Conservation (phyloP, 2,888 invertebrate genomes). For the Coelogynopora nodosa region DNA sequence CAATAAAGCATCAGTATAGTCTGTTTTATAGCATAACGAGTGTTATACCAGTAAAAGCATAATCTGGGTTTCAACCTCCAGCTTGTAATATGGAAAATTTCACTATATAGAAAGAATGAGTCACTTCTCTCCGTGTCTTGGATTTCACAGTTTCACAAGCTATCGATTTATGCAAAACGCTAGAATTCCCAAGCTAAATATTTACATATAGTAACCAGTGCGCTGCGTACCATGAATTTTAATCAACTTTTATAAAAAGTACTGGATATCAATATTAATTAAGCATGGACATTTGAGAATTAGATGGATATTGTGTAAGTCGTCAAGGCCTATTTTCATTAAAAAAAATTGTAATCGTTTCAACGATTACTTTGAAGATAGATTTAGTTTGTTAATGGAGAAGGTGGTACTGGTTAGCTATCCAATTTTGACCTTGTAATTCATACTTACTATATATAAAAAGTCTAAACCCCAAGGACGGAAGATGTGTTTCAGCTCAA, state of each 20-base stretch:
- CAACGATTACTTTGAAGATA: background rate
- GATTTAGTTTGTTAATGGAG: background rate
- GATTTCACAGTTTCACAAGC: background rate
- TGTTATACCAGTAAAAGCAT: background rate
- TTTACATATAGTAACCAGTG: background rate
- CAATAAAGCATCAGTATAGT: background rate
- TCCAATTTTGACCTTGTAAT: background rate
- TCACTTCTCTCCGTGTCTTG: background rate
- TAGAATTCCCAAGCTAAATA: background rate
- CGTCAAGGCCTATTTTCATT: background rate
- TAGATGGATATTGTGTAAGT: background rate
- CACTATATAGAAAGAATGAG: background rate
- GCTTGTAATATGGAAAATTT: background rate
- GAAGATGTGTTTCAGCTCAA: too few relatives aligned
- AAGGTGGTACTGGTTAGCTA: too few relatives aligned
- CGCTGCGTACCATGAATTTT: background rate
- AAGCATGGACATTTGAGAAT: background rate
- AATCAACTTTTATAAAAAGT: background rate
- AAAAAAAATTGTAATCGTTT: background rate
- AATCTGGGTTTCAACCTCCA: background rate
- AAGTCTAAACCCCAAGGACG: too few relatives aligned
- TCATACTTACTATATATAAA: too few relatives aligned
- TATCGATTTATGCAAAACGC: background rate
- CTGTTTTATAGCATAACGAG: background rate
- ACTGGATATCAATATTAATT: background rate